Percentiles rank a stretch among this genome's conserved stretches.
These are phyloP conservation scores for Escarpia spicata DNA, from an alignment of 2,888 invertebrate genomes.

Conservation along the genomic window DNA sequence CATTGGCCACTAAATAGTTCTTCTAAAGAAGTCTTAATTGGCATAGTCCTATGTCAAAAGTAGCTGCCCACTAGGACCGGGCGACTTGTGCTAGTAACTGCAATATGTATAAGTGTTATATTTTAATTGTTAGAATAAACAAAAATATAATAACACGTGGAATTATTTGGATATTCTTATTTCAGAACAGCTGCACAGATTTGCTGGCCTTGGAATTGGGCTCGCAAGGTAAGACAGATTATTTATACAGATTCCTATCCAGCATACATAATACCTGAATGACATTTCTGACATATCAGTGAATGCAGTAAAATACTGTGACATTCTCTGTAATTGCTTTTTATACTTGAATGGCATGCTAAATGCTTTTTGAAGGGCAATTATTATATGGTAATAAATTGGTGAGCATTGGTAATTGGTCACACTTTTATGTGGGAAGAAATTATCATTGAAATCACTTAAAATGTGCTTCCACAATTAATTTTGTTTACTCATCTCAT, in stretches of 20 bases:
- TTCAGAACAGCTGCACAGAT: constrained; percentile 57
- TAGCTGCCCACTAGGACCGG: no score
- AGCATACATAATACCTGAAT: neutral
- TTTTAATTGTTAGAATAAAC: no score
- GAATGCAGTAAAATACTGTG: neutral
- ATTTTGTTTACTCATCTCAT: no score
- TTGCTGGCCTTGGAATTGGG: constrained; percentile 58
- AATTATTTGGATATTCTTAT: constrained; percentile 26
- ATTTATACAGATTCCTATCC: neutral
- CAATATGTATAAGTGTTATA: no score
- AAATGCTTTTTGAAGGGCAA: neutral
- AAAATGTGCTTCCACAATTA: no score
- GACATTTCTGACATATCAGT: neutral
- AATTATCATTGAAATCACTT: no score
- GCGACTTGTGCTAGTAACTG: no score
- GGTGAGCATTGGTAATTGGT: neutral
- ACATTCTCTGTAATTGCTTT: neutral
- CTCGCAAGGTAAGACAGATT: constrained; percentile 50
- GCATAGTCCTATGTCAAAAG: no score
- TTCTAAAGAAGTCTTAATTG: no score
- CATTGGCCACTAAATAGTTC: no score
- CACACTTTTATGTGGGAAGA: neutral
- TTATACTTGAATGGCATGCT: neutral
- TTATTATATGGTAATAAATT: neutral
- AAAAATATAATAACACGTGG: no score